Evolutionary conservation across 2,113 vertebrate genomes (phyloP).

Genomic region (Eulacestoma nigropectus): DNA sequence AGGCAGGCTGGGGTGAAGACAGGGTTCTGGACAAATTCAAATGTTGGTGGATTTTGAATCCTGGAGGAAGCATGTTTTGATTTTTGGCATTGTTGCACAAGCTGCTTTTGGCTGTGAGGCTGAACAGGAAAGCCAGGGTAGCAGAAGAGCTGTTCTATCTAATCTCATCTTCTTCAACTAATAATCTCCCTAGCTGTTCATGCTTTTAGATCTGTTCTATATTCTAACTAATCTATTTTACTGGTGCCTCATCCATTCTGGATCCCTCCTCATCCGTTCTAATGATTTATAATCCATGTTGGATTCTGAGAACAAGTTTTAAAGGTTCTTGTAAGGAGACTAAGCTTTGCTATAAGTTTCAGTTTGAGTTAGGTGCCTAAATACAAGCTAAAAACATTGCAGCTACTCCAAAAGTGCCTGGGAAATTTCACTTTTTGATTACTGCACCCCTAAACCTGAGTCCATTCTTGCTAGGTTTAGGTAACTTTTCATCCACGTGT

Average conservation of each 20-base stretch:
- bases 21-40: neutral
- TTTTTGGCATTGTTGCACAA: neutral
- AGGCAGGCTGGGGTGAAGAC: neutral
- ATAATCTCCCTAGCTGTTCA: neutral
- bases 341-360: neutral
- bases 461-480: neutral
- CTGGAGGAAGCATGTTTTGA: neutral
- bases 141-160: constrained; percentile 12
- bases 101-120: neutral
- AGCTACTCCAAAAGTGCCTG: neutral
- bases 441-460: neutral
- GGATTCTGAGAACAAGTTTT: neutral
- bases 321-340: neutral
- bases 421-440: neutral
- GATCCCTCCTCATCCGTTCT: constrained; percentile 6
- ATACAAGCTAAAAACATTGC: neutral
- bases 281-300: constrained; percentile 2
- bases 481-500: neutral
- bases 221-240: neutral
- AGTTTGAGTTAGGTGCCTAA: neutral
- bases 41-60: neutral
- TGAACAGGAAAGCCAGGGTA: neutral
- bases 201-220: neutral
- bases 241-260: neutral
- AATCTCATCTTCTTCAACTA: constrained; percentile 12